Percentiles rank a stretch among this genome's conserved stretches.
Evolutionary conservation across 2,797 vertebrate genomes (phyloP).

Genomic region (Malacoctenus gilli): DNA sequence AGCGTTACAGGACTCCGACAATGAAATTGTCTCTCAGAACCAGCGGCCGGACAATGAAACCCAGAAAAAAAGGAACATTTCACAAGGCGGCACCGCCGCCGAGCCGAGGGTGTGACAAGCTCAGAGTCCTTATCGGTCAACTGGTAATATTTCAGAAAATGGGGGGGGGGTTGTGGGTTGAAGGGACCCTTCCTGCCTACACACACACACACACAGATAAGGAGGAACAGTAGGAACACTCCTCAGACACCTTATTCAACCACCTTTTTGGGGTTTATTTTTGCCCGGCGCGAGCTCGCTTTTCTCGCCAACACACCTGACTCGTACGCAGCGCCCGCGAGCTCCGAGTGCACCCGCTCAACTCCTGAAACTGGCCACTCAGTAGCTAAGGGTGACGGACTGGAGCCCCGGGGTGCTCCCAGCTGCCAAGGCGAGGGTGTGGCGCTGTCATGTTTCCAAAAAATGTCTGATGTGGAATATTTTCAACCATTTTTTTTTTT

Average conservation of each 20-base stretch:
- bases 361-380: conserved; percentile 2
- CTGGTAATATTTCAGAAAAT: conserved; percentile 31
- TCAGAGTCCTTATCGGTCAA: conserved; percentile 40
- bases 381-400: no score
- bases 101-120: conserved; percentile 6
- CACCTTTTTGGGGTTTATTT: conserved; percentile 15
- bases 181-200: conserved; percentile 15
- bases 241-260: conserved; percentile 28
- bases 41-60: conserved; percentile 15
- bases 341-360: conserved; percentile 11
- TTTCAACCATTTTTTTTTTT: neutral
- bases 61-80: conserved; percentile 31
- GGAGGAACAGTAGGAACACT: conserved; percentile 24
- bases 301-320: conserved; percentile 38
- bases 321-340: no score
- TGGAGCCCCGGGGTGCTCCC: conserved; percentile 2
- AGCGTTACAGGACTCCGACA: no score
- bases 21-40: conserved; percentile 19
- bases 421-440: neutral
- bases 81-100: conserved; percentile 15
- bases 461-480: neutral
- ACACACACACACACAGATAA: conserved; percentile 53
- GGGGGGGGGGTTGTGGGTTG: conserved; percentile 27
- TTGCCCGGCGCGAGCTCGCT: no score
- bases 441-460: conserved; percentile 2